These are phyloP conservation scores for Acanthornis magna DNA, from an alignment of 2,797 vertebrate species.

Conservation along the genomic window DNA sequence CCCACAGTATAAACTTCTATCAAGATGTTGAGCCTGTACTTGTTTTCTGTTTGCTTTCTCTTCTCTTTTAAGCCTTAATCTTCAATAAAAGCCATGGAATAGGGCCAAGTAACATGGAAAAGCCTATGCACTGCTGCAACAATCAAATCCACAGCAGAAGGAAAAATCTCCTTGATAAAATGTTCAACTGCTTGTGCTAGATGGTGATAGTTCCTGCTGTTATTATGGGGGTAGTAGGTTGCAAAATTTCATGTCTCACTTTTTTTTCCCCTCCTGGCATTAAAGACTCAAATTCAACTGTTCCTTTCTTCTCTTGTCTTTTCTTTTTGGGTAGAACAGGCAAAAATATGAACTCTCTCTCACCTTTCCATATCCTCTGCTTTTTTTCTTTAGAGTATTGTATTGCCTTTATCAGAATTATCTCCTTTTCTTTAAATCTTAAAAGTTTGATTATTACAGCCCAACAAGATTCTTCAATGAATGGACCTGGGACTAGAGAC, in stretches of 20 bases:
- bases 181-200: neutral
- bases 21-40: neutral
- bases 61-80: neutral
- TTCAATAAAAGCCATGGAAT: neutral
- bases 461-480: conserved; percentile 47
- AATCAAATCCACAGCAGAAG: neutral
- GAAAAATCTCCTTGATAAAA: conserved; percentile 10
- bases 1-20: neutral
- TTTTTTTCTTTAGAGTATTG: conserved; percentile 46
- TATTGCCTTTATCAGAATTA: conserved; percentile 60
- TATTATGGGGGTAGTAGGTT: conserved; percentile 29
- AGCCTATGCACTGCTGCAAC: neutral
- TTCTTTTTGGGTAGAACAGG: conserved; percentile 42
- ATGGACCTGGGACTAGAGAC: conserved; percentile 27
- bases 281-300: conserved; percentile 53
- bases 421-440: conserved; percentile 47
- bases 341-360: conserved; percentile 50
- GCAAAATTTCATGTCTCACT: conserved; percentile 7
- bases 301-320: conserved; percentile 52
- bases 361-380: conserved; percentile 55
- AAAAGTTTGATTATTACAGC: conserved; percentile 61
- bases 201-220: conserved; percentile 22
- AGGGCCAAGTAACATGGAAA: neutral
- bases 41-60: conserved; percentile 20
- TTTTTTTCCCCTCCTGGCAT: neutral